Base-by-base conservation (phyloP, 2,113 vertebrate genomes). In the Speoplatyrhinus poulsoni region DNA sequence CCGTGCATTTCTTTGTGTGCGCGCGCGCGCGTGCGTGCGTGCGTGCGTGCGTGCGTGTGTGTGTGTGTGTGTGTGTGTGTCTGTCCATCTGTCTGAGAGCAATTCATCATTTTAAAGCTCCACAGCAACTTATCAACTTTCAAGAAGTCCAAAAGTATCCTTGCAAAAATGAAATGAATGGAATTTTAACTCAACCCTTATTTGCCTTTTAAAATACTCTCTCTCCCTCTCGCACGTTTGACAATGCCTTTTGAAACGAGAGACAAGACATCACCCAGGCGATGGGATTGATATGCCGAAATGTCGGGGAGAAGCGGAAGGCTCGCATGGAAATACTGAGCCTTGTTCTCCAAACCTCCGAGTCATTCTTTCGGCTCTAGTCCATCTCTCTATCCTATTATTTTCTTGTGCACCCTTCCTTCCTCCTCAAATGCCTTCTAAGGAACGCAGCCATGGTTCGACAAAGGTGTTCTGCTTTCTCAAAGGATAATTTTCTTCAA, bases 251-350 rank as follows among this genome's bases (percentile, higher is more conserved):
- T 70, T 80, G 75, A 79, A 46, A 65, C 62, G 64, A 36, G 65
- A 83, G 64, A 80, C 70, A 62, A 70, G 65, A 53, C 75, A 69
- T 73, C 78, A 84, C 68, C 67, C 66, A 68, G 76, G 65, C 67
- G 81, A 82, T 48, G 72, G 65, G 65, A 79, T 81, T 89, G 75
- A 82, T 86, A 72, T 81, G 67, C 57, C 67, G 70, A 73, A 85
- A 33, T 71, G 74, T 73, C 55, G 65, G 55, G 53, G 50, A 46
- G 63, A 70, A 72, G 73, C 52, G 36, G 58, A 52, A 41, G 5
- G 36, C 36, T 26, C 26, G 26, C 26, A 26, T 26, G 36, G 6
- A 52, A 52, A 52, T 12, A 52, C n/a, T 56, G 72, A 71, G 53
- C 61, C 46, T 69, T 67, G 49, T 12, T 26, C 63, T 50, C 56